phyloP scores from a whole-genome alignment of 2,888 invertebrate species.

The Drosophila borborema region DNA sequence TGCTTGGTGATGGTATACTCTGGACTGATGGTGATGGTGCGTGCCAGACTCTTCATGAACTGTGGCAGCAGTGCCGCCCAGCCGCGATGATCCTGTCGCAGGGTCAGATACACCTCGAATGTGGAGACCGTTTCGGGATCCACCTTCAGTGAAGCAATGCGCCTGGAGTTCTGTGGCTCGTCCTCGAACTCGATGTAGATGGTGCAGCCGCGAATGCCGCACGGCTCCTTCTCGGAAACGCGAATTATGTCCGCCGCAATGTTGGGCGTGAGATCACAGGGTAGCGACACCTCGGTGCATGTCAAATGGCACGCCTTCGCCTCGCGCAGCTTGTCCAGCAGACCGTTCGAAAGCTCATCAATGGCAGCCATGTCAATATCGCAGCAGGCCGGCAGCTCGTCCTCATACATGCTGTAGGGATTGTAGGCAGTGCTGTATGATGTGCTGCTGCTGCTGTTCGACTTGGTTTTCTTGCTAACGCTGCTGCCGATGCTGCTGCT shows the following conservation, averaged over 20 bases:
- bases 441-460: conserved; percentile 43
- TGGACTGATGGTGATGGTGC: conserved; percentile 82
- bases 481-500: conserved; percentile 40
- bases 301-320: conserved; percentile 81
- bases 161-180: conserved; percentile 81
- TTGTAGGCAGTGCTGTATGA: conserved; percentile 31
- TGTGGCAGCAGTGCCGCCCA: conserved; percentile 82
- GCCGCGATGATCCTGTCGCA: conserved; percentile 83
- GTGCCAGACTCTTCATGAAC: conserved; percentile 82
- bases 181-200: conserved; percentile 83
- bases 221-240: conserved; percentile 82
- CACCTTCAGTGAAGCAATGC: conserved; percentile 80
- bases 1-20: conserved; percentile 83
- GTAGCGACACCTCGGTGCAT: conserved; percentile 83
- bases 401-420: conserved; percentile 29
- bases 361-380: conserved; percentile 63
- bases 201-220: conserved; percentile 82
- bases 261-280: conserved; percentile 83
- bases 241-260: conserved; percentile 82
- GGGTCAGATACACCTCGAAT: conserved; percentile 81
- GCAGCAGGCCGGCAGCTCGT: conserved; percentile 36
- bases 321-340: conserved; percentile 81
- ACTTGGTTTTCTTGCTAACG: conserved; percentile 70
- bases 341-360: conserved; percentile 66
- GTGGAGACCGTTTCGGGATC: conserved; percentile 82